A percentile compares a stretch with the other conserved stretches of the same genome.
Evolutionary conservation across 2,113 vertebrate genomes (phyloP).

Genomic region (Rhabdornis inornatus): DNA sequence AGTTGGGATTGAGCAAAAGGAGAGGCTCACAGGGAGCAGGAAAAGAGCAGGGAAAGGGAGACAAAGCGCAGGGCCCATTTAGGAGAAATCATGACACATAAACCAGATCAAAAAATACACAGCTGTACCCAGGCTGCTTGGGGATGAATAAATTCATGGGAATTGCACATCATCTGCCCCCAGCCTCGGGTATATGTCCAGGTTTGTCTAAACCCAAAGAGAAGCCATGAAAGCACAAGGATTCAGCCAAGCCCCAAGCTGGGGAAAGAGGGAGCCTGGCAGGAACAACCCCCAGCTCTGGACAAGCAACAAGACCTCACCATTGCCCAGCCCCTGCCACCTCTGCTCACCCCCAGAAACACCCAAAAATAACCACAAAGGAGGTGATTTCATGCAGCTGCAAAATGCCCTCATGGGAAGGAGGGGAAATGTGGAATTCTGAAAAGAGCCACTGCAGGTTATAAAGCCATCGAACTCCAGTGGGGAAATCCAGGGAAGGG

Average conservation of each 20-base stretch:
- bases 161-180: background rate
- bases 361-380: background rate
- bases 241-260: background rate
- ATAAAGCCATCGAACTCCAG: constrained; percentile 51
- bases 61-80: background rate
- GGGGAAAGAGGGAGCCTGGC: background rate
- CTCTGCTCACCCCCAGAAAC: background rate
- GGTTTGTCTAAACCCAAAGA: background rate
- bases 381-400: constrained; percentile 54
- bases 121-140: background rate
- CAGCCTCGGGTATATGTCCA: background rate
- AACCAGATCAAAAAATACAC: background rate
- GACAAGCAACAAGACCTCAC: background rate
- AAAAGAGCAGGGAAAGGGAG: background rate
- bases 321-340: background rate
- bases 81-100: background rate
- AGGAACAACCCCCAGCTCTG: background rate
- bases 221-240: background rate
- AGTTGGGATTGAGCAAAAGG: background rate
- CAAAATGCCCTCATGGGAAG: background rate
- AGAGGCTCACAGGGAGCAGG: background rate
- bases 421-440: background rate
- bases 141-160: background rate
- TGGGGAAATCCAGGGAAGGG: constrained; percentile 16
- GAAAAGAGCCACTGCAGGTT: constrained; percentile 58